phyloP scores from a whole-genome alignment of 2,888 invertebrate genomes.

The Agrochola lychnidis region DNA sequence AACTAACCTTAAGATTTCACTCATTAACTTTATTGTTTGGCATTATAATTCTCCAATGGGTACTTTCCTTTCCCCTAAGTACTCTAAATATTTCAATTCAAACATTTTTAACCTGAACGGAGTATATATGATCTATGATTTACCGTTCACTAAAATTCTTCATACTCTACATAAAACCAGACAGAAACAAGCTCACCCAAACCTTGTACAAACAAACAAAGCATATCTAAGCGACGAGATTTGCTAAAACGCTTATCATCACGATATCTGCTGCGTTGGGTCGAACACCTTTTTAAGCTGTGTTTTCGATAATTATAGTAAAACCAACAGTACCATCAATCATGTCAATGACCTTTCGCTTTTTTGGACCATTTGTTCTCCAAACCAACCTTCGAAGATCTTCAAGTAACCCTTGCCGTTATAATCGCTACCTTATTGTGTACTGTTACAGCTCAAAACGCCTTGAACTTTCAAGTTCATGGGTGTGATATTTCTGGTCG shows the following conservation, averaged over 20 bases:
- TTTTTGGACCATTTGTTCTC: conserved; percentile 75
- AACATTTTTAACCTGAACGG: neutral
- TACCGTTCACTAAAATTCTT: neutral
- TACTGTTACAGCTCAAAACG: conserved; percentile 50
- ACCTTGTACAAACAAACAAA: conserved; percentile 38
- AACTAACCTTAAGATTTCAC: conserved; percentile 12
- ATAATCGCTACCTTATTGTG: conserved; percentile 64
- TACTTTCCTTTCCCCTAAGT: neutral
- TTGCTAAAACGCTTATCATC: conserved; percentile 55
- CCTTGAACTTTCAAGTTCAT: conserved; percentile 59
- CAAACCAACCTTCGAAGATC: conserved; percentile 65
- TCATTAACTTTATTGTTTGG: conserved; percentile 6
- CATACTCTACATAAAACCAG: conserved; percentile 1
- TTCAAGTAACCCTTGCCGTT: conserved; percentile 52
- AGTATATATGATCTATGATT: neutral
- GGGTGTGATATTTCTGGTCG: conserved; percentile 64
- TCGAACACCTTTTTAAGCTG: conserved; percentile 69
- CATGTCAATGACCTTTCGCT: conserved; percentile 80
- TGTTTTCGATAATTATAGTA: conserved; percentile 61
- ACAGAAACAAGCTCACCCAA: conserved; percentile 19
- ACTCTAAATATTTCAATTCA: neutral
- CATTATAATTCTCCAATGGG: neutral
- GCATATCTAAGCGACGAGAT: conserved; percentile 34
- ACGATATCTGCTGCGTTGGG: conserved; percentile 53
- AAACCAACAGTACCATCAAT: conserved; percentile 75